phyloP scores from a whole-genome alignment of 2,113 vertebrate species.

The Siniperca knerii region DNA sequence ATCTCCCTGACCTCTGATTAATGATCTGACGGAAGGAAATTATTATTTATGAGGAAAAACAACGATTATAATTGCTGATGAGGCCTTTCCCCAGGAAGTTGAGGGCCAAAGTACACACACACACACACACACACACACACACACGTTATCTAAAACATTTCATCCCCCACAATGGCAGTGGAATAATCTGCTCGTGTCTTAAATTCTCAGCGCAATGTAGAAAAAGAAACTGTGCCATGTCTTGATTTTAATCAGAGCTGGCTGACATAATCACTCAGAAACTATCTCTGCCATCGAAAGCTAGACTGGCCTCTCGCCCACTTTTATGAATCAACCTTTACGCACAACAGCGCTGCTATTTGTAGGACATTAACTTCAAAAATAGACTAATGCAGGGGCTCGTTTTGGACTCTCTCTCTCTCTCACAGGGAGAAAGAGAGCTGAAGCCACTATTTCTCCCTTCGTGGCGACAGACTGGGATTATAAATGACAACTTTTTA shows the following conservation, averaged over 20 bases:
- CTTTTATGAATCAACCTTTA: conserved; percentile 66
- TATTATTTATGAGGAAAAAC: conserved; percentile 58
- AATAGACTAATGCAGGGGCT: conserved; percentile 19
- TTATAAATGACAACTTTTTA: conserved; percentile 71
- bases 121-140: conserved; percentile 17
- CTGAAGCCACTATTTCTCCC: conserved; percentile 5
- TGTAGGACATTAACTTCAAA: conserved; percentile 23
- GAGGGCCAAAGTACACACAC: conserved; percentile 46
- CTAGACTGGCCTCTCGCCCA: conserved; percentile 30
- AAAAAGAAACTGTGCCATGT: conserved; percentile 52
- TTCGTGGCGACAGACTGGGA: conserved; percentile 50
- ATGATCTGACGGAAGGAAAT: conserved; percentile 54
- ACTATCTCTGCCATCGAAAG: conserved; percentile 62
- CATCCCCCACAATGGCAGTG: conserved; percentile 62
- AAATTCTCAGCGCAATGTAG: conserved; percentile 54
- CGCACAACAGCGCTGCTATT: conserved; percentile 27
- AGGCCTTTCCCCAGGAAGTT: conserved; percentile 23
- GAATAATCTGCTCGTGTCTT: conserved; percentile 69
- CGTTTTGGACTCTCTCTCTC: background rate
- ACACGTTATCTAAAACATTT: conserved; percentile 69
- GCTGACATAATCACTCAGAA: conserved; percentile 72
- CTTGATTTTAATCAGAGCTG: conserved; percentile 78
- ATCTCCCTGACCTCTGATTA: conserved; percentile 46
- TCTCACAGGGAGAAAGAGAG: background rate
- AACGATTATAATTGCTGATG: conserved; percentile 50